Percentiles rank a stretch among this genome's conserved stretches.
Evolutionary conservation across 2,888 invertebrate genomes (phyloP).

Genomic region (Ecliptopera silaceata): DNA sequence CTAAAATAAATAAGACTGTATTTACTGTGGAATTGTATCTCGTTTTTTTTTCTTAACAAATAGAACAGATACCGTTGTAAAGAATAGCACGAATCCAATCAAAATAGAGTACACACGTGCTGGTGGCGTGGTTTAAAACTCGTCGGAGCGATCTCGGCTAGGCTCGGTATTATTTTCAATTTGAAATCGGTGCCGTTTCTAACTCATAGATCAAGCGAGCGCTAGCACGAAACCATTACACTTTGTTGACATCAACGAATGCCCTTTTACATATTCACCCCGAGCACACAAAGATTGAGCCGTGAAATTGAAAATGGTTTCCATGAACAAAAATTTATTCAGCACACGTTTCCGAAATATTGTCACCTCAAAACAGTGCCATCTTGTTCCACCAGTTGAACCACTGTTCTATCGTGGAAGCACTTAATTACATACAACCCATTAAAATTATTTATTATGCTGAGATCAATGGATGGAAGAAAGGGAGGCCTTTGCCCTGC

Average conservation of each 20-base stretch:
- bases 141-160: slow-evolving; percentile 38
- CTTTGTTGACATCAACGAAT: slow-evolving; percentile 80
- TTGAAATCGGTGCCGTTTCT: slow-evolving; percentile 60
- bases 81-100: slow-evolving; percentile 27
- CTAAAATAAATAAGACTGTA: too few relatives aligned
- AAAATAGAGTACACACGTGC: slow-evolving; percentile 31
- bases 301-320: slow-evolving; percentile 82
- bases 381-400: too few relatives aligned
- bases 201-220: slow-evolving; percentile 73
- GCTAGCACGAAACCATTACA: slow-evolving; percentile 79
- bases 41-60: neutral
- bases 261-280: slow-evolving; percentile 81
- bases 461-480: too few relatives aligned
- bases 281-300: slow-evolving; percentile 81
- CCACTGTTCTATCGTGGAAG: slow-evolving; percentile 8
- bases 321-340: slow-evolving; percentile 80
- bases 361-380: slow-evolving; percentile 57
- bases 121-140: slow-evolving; percentile 32
- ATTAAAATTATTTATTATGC: neutral
- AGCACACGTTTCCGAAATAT: slow-evolving; percentile 68
- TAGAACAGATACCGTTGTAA: neutral
- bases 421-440: slow-evolving; percentile 7
- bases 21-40: too few relatives aligned
- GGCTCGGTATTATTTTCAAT: slow-evolving; percentile 61
- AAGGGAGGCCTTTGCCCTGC: too few relatives aligned